Evolutionary conservation across 2,113 vertebrate species (phyloP), one percentile per base, ranked within the genome.

Genomic region (Atractosteus spatula): DNA sequence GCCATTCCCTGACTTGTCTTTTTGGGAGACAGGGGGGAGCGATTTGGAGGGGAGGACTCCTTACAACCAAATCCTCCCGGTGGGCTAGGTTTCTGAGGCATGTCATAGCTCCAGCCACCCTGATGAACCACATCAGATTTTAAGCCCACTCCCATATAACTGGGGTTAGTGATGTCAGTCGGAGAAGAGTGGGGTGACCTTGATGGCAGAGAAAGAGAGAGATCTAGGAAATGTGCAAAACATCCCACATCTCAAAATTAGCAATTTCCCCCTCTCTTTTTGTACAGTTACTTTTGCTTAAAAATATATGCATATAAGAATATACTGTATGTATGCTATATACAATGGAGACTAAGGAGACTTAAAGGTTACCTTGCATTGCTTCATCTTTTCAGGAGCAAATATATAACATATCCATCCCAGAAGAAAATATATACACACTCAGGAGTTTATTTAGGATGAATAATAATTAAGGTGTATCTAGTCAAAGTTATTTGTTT

Each of bases 161-260:
- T 95, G 67, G 94, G 92, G 84, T 97, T 96, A 63, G 85, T 90
- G 78, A 96, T 89, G 76, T 97, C 95, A 47, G 82, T 87, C 17
- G 91, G 11, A 13, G 81, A 71, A 3, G 81, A 73, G 0, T 67
- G 11, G 71, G 83, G 74, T 51, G 68, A 77, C 79, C 85, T 93
- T 82, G 59, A 10, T 74, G 71, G 16, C 44, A 78, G 16, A 80
- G 56, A 73, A 11, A 63, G 12, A 13, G 62, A 68, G 55, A 51
- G 55, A 14, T 12, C 56, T 29, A 51, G 4, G 66, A 59, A 29
- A 56, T 10, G 17, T 3, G 42, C 41, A 44, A 61, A 56, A 4
- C 8, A 13, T 45, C 62, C 8, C 47, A 8, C 17, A 7, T 62
- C 56, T 51, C 16, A 45, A 8, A 54, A 56, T 69, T 3, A 51